phyloP scores from a whole-genome alignment of 2,797 vertebrate genomes.

The Neomorphus geoffroyi region DNA sequence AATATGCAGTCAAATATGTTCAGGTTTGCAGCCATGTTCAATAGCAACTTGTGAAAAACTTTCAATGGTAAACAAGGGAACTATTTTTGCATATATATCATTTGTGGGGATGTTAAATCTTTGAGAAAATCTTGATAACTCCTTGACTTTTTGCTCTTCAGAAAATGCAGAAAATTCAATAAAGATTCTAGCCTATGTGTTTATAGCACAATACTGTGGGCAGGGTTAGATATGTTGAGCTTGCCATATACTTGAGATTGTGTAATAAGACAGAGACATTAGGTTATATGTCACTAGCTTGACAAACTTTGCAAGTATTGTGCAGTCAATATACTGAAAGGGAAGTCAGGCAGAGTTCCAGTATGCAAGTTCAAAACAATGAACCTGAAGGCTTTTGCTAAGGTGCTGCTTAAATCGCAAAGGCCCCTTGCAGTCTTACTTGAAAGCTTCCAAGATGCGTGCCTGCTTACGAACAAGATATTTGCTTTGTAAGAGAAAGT shows the following conservation, averaged over 20 bases:
- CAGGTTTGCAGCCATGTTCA: background rate
- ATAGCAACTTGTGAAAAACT: background rate
- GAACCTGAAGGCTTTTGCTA: background rate
- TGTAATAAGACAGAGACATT: background rate
- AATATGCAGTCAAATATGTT: background rate
- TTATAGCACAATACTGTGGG: background rate
- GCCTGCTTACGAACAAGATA: background rate
- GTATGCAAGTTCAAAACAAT: background rate
- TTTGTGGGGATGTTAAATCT: background rate
- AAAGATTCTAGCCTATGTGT: background rate
- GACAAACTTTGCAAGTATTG: background rate
- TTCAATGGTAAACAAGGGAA: background rate
- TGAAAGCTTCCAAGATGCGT: background rate
- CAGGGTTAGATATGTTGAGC: background rate
- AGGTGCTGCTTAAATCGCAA: background rate
- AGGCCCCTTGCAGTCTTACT: background rate
- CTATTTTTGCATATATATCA: background rate
- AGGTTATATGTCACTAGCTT: background rate
- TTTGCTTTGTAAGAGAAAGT: background rate
- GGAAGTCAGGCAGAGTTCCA: background rate
- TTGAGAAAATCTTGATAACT: background rate
- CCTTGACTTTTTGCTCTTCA: background rate
- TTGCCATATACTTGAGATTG: background rate
- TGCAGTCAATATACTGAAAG: background rate
- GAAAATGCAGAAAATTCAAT: background rate